These are phyloP conservation scores for Tragelaphus scriptus DNA, from an alignment of 2,113 vertebrate species.

Conservation along the genomic window DNA sequence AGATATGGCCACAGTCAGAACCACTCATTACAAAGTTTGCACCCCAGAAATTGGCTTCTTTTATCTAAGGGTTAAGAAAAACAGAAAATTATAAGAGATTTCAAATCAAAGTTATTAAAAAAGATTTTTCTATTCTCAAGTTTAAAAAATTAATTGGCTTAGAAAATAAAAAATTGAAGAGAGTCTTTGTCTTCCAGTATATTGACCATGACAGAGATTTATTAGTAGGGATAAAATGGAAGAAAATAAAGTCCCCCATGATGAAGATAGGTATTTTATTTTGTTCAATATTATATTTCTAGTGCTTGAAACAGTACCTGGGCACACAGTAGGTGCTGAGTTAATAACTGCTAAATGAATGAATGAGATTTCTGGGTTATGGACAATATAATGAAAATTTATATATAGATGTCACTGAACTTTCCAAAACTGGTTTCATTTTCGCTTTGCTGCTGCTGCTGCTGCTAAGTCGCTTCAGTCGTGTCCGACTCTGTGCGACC, in stretches of 20 bases:
- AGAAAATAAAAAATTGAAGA: background rate
- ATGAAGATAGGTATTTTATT: background rate
- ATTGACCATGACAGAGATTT: background rate
- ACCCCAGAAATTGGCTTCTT: conserved; percentile 99
- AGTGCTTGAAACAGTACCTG: background rate
- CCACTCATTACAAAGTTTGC: conserved; percentile 99
- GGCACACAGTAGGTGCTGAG: background rate
- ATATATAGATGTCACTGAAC: background rate
- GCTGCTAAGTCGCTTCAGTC: too few relatives aligned
- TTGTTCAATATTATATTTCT: background rate
- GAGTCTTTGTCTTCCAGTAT: background rate
- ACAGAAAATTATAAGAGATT: background rate
- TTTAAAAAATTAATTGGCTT: background rate
- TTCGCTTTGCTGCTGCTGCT: background rate
- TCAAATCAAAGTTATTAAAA: background rate
- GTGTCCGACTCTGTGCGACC: too few relatives aligned
- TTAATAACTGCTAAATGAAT: background rate
- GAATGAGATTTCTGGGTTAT: background rate
- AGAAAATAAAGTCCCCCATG: background rate
- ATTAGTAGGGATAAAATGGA: background rate
- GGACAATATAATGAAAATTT: background rate
- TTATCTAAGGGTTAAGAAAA: conserved; percentile 84
- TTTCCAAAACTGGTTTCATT: background rate
- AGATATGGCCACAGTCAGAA: conserved; percentile 98
- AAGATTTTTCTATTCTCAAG: background rate